Evolutionary conservation across 2,113 vertebrate genomes (phyloP), one percentile per base, ranked within the genome.

Genomic region (Gasterosteus nipponicus): DNA sequence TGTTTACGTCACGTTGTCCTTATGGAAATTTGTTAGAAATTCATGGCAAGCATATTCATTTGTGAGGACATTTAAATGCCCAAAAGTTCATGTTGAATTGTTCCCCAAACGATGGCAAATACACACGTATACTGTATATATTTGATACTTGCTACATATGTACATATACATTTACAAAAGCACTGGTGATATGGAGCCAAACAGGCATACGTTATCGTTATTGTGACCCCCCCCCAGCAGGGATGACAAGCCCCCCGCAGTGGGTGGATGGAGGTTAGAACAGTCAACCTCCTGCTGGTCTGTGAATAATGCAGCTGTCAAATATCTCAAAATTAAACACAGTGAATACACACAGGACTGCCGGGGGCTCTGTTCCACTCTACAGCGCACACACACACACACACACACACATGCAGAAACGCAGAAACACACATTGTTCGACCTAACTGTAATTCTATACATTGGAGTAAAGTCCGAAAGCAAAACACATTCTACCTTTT

Each of bases 221-320:
- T 58, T 53, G 69, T 77, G 59, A 62, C 19, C 11, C 2, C 29
- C 9, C 63, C 38, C 63, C 42, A 18, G 74, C 61, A 54, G 71
- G 75, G 64, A 83, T 70, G 64, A 80, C 73, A 77, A 77, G 65
- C 84, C 66, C 77, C 73, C 81, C 71, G 70, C 80, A 68, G 81
- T 72, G 65, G 74, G 81, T 75, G 76, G 79, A 66, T 78, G 79
- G 78, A 73, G 82, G 82, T 86, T 83, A 82, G 85, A 87, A 82
- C 73, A 77, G 76, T 82, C 82, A 60, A 75, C 74, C 78, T 76
- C 51, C 81, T 79, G 77, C 78, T 85, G 63, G 62, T 81, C 83
- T 69, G 63, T 86, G 83, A 86, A 86, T 81, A 79, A 84, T 88
- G 83, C 81, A 79, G 81, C 86, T 86, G 86, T 86, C 86, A 88